A percentile compares a stretch with the other conserved stretches of the same genome.
These are phyloP conservation scores for Andrena trimmerana DNA, from an alignment of 2,888 invertebrate species.

Conservation along the genomic window DNA sequence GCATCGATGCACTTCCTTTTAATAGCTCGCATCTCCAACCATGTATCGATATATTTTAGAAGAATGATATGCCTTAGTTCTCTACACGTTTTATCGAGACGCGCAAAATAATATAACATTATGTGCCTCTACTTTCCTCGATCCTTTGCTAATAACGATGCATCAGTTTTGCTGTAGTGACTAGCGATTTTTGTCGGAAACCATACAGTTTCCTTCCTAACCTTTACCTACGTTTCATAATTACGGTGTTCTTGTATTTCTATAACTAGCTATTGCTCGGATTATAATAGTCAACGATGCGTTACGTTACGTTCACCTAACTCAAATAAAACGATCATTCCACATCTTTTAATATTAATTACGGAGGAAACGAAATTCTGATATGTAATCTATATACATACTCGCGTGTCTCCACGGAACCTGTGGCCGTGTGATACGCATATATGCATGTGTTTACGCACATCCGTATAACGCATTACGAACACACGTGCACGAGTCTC, in stretches of 20 bases:
- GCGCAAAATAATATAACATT: neutral
- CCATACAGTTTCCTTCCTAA: conserved; percentile 42
- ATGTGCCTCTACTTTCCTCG: neutral
- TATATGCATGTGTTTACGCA: neutral
- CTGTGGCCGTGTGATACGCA: neutral
- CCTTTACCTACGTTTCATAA: conserved; percentile 26
- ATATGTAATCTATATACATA: neutral
- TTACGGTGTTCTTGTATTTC: neutral
- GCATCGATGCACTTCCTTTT: conserved; percentile 11
- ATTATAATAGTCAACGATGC: neutral
- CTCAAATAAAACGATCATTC: neutral
- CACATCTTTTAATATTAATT: neutral
- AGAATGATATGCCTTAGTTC: neutral
- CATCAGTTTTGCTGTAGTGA: conserved; percentile 46
- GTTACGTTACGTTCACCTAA: neutral
- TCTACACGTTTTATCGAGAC: neutral
- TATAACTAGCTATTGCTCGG: neutral
- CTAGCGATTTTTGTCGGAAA: conserved; percentile 50
- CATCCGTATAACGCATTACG: neutral
- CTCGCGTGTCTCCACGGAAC: neutral
- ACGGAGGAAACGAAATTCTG: neutral
- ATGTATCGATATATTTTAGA: conserved; percentile 23
- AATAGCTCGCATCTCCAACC: conserved; percentile 28
- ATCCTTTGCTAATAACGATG: neutral
- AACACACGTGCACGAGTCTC: neutral